These are phyloP conservation scores for Minunthozetes semirufus DNA, from an alignment of 2,888 invertebrate genomes.

Conservation along the genomic window DNA sequence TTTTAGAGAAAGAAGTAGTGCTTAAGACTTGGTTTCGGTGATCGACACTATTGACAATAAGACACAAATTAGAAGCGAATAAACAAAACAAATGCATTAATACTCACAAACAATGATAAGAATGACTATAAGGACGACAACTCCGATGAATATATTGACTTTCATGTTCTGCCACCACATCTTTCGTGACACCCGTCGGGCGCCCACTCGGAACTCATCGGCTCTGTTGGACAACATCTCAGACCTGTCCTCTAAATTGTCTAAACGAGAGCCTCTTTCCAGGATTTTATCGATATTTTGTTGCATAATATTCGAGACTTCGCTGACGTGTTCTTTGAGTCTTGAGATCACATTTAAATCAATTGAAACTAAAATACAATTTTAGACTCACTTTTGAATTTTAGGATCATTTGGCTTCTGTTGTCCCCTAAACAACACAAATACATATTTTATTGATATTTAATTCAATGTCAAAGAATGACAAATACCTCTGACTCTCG, in stretches of 20 bases:
- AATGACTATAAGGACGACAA: slow-evolving; percentile 37
- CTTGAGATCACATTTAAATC: neutral
- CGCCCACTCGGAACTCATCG: slow-evolving; percentile 38
- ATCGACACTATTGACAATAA: neutral
- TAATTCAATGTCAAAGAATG: neutral
- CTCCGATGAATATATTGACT: slow-evolving; percentile 39
- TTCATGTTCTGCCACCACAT: slow-evolving; percentile 42
- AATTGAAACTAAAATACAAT: slow-evolving; percentile 12
- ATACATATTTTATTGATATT: neutral
- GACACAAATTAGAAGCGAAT: neutral
- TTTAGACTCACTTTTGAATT: slow-evolving; percentile 30
- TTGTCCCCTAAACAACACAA: neutral
- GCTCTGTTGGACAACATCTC: slow-evolving; percentile 37
- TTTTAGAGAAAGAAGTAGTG: neutral
- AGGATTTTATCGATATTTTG: slow-evolving; percentile 41
- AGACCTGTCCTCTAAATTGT: slow-evolving; percentile 39
- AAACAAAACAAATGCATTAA: neutral
- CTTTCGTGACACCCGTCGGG: slow-evolving; percentile 37
- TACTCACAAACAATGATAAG: slow-evolving; percentile 38
- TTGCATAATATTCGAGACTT: slow-evolving; percentile 39
- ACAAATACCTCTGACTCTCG: neutral
- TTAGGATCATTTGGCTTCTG: slow-evolving; percentile 28
- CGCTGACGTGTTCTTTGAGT: slow-evolving; percentile 35
- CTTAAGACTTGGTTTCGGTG: neutral
- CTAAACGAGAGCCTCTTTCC: slow-evolving; percentile 39